A percentile compares a stretch with the other conserved stretches of the same genome.
phyloP scores from a whole-genome alignment of 2,888 invertebrate genomes.

The Lycaena phlaeas region DNA sequence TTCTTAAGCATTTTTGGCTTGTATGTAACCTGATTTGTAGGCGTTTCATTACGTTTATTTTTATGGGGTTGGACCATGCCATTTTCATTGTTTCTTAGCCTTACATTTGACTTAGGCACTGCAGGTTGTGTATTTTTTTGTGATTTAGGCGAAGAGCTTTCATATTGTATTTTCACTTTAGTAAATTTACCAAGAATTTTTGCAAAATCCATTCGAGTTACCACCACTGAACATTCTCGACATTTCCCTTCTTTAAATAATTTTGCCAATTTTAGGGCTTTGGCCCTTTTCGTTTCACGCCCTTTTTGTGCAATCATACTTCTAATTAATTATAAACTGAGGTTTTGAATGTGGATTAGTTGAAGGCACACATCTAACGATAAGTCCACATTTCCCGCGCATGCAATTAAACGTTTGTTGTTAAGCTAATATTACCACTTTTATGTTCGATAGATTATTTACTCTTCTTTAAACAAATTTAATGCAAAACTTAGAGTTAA shows the following conservation, averaged over 20 bases:
- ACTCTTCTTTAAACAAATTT: background rate
- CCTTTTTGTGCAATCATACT: slow-evolving; percentile 51
- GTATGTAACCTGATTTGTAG: slow-evolving; percentile 35
- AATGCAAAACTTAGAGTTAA: slow-evolving; percentile 8
- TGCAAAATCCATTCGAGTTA: slow-evolving; percentile 65
- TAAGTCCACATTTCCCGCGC: slow-evolving; percentile 70
- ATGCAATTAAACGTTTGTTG: slow-evolving; percentile 32
- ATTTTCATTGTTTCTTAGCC: slow-evolving; percentile 58
- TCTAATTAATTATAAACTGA: slow-evolving; percentile 14
- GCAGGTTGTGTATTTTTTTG: slow-evolving; percentile 28
- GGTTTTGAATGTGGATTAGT: slow-evolving; percentile 15
- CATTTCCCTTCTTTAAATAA: slow-evolving; percentile 58
- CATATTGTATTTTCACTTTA: slow-evolving; percentile 65
- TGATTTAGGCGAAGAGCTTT: slow-evolving; percentile 42
- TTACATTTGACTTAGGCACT: slow-evolving; percentile 35
- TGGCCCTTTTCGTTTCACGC: slow-evolving; percentile 40
- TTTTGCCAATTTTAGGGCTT: slow-evolving; percentile 49
- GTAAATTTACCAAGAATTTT: slow-evolving; percentile 66
- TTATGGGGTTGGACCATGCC: slow-evolving; percentile 55
- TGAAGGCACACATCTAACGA: slow-evolving; percentile 32
- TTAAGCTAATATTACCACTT: slow-evolving; percentile 21
- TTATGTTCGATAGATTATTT: slow-evolving; percentile 13
- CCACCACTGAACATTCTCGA: slow-evolving; percentile 56
- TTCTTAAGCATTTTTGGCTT: slow-evolving; percentile 30
- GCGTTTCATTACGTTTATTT: slow-evolving; percentile 43